A percentile compares a stretch with the other conserved stretches of the same genome.
These are phyloP conservation scores for Dolichotis patagonum DNA, from an alignment of 2,113 vertebrate species.

Conservation along the genomic window DNA sequence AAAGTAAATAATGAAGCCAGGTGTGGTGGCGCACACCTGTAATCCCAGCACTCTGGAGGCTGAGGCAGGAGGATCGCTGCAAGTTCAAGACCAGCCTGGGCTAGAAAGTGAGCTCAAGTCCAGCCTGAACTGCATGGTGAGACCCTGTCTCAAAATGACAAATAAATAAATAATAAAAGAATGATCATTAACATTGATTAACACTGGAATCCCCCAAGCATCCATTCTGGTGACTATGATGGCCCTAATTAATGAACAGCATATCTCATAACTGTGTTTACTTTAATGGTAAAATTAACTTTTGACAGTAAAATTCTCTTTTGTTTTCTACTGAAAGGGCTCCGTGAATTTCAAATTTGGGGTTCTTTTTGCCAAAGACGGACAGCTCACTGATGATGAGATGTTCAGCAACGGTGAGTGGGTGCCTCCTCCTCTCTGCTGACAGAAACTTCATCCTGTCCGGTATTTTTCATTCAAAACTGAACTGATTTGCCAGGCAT, in stretches of 20 bases:
- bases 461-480: not conserved
- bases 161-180: not conserved
- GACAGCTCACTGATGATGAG: conserved; percentile 98
- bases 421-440: not conserved
- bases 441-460: not conserved
- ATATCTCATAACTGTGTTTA: not conserved
- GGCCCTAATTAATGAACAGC: not conserved
- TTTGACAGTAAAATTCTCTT: not conserved
- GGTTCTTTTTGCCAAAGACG: conserved; percentile 97
- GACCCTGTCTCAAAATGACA: not conserved
- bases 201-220: too few relatives aligned
- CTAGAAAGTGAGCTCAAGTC: too few relatives aligned
- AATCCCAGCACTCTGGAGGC: too few relatives aligned
- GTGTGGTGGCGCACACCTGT: too few relatives aligned
- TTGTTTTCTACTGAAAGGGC: conserved; percentile 87
- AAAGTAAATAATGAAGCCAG: not conserved
- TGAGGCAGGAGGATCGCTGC: too few relatives aligned
- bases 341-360: conserved; percentile 99
- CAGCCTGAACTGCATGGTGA: not conserved
- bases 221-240: not conserved
- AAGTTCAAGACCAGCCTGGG: too few relatives aligned
- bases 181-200: not conserved
- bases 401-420: conserved; percentile 99
- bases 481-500: not conserved
- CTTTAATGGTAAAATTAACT: not conserved